phyloP scores from a whole-genome alignment of 2,888 invertebrate genomes.

The Blera fallax region DNA sequence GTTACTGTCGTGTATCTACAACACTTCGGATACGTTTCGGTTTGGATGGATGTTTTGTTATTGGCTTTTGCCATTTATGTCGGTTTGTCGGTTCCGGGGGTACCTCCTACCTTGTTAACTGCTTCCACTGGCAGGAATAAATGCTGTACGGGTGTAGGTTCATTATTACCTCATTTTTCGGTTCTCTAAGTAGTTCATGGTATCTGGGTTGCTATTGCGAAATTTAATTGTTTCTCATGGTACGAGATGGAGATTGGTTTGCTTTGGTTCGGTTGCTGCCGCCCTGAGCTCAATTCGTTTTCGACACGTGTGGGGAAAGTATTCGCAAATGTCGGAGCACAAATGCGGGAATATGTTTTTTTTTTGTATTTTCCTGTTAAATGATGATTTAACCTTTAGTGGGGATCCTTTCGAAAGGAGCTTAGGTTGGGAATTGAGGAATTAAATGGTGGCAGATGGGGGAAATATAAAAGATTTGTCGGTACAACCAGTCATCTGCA shows the following conservation, averaged over 20 bases:
- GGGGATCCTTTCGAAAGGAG: background rate
- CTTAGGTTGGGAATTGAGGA: background rate
- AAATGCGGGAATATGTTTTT: background rate
- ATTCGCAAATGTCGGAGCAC: background rate
- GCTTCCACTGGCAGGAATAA: background rate
- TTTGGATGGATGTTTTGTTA: constrained; percentile 27
- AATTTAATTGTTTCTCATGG: constrained; percentile 25
- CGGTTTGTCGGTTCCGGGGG: constrained; percentile 46
- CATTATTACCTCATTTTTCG: background rate
- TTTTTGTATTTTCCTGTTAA: background rate
- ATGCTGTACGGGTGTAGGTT: background rate
- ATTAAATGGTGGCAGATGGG: background rate
- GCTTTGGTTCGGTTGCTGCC: background rate
- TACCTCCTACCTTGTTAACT: constrained; percentile 20
- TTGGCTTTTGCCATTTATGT: constrained; percentile 17
- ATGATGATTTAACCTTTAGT: background rate
- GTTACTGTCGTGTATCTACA: constrained; percentile 26
- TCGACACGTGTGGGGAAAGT: background rate
- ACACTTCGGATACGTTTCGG: background rate
- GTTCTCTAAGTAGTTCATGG: constrained; percentile 6
- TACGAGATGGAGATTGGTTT: background rate
- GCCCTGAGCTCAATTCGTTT: background rate
- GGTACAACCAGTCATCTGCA: no score
- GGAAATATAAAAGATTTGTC: no score
- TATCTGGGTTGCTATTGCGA: constrained; percentile 1